phyloP scores from a whole-genome alignment of 2,797 vertebrate species.

The Synaphobranchus kaupii region DNA sequence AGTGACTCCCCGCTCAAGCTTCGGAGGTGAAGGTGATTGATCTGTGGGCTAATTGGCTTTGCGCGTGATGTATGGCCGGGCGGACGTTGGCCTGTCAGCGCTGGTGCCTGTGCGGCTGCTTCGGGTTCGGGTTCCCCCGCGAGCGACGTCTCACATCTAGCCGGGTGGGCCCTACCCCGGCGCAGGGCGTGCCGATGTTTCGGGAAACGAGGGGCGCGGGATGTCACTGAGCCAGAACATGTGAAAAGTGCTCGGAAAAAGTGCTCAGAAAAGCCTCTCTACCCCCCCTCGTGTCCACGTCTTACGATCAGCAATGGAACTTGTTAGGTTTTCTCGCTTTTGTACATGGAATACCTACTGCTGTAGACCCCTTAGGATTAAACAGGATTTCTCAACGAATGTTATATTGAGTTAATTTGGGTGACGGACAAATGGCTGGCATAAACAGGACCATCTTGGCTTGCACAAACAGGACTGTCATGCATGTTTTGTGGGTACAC shows the following conservation, averaged over 20 bases:
- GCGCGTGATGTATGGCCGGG: constrained; percentile 49
- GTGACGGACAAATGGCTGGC: neutral
- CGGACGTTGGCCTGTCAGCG: constrained; percentile 36
- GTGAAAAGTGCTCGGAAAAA: neutral
- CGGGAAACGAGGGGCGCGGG: neutral
- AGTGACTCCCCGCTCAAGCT: constrained; percentile 21
- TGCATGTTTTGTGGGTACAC: neutral
- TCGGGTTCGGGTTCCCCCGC: constrained; percentile 9
- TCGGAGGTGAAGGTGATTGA: constrained; percentile 49
- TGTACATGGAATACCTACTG: neutral
- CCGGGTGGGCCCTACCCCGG: constrained; percentile 2
- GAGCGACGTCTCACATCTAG: constrained; percentile 29
- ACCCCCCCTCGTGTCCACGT: neutral
- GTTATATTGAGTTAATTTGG: neutral
- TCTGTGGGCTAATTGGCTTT: constrained; percentile 41
- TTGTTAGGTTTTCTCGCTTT: neutral
- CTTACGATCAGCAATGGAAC: neutral
- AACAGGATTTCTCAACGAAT: neutral
- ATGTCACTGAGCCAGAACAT: neutral
- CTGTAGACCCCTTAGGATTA: neutral
- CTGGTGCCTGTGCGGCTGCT: constrained; percentile 46
- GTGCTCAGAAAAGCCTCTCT: neutral
- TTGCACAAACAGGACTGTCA: neutral
- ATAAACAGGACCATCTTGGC: neutral
- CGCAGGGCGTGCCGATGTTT: neutral